phyloP scores from a whole-genome alignment of 2,113 vertebrate genomes.

The Poecilia latipinna region DNA sequence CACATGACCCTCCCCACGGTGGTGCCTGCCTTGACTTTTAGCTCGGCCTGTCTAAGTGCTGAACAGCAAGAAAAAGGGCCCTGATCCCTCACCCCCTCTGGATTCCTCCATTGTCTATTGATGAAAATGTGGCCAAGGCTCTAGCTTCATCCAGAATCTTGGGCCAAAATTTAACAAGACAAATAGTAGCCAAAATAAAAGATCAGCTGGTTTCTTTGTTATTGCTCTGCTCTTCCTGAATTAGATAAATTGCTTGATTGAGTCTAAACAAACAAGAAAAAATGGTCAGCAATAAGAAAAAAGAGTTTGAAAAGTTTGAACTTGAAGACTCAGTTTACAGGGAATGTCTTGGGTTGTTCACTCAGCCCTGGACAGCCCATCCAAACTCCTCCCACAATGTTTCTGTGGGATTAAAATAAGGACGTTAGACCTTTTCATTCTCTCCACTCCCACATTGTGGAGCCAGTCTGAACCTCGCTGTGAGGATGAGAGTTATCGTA shows the following conservation, averaged over 20 bases:
- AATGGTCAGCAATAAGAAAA: neutral
- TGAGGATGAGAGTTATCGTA: too few relatives aligned
- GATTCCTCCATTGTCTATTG: constrained; percentile 68
- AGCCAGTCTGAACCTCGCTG: neutral
- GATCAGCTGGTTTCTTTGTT: constrained; percentile 31
- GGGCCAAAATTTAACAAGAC: constrained; percentile 37
- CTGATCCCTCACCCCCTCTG: constrained; percentile 54
- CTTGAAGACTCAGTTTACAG: neutral
- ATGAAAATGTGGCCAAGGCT: constrained; percentile 28
- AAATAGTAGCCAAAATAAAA: constrained; percentile 19
- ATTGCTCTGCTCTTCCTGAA: constrained; percentile 1
- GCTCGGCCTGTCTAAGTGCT: constrained; percentile 48
- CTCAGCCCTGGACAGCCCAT: neutral
- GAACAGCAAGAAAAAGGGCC: constrained; percentile 56
- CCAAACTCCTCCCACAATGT: neutral
- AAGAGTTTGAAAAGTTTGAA: too few relatives aligned
- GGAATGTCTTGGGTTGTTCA: neutral
- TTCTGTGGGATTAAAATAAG: neutral
- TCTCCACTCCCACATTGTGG: neutral
- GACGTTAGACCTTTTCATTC: neutral
- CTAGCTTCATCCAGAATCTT: constrained; percentile 5
- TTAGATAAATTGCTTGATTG: constrained; percentile 21
- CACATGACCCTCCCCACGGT: constrained; percentile 72
- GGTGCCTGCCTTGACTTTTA: constrained; percentile 57
- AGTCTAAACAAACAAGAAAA: neutral